Conservation (phyloP, 2,797 vertebrate genomes). For the Petrocephalus schoutedeni region DNA sequence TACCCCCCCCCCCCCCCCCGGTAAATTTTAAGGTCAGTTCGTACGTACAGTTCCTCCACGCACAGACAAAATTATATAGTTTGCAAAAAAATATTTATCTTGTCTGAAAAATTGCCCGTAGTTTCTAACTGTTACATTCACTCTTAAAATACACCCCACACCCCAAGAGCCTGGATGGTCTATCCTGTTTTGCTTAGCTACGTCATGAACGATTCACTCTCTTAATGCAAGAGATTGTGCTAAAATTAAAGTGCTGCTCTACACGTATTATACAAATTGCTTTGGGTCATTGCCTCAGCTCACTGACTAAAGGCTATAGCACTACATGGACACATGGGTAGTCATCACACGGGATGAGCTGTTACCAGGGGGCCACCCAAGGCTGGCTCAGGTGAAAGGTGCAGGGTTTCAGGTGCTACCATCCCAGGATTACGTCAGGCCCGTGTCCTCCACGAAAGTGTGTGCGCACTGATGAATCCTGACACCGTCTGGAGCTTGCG, state of each 20-base stretch:
- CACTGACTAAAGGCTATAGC: not conserved
- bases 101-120: not conserved
- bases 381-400: not conserved
- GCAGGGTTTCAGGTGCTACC: not conserved
- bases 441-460: not conserved
- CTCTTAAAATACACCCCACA: not conserved
- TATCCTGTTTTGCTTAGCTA: not conserved
- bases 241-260: not conserved
- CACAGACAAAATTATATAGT: not conserved
- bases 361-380: not conserved
- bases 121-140: not conserved
- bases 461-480: not conserved
- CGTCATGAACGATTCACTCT: not conserved
- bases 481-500: not conserved
- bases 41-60: not conserved
- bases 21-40: not conserved
- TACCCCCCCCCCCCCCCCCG: not conserved
- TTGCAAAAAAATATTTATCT: not conserved
- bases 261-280: not conserved
- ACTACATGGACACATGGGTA: constrained; percentile 9
- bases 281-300: not conserved
- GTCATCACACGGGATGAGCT: not conserved
- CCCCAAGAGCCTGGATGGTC: not conserved
- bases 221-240: not conserved
- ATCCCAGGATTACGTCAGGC: not conserved